phyloP scores from a whole-genome alignment of 2,888 invertebrate genomes.

The Alviniconcha strummeri region DNA sequence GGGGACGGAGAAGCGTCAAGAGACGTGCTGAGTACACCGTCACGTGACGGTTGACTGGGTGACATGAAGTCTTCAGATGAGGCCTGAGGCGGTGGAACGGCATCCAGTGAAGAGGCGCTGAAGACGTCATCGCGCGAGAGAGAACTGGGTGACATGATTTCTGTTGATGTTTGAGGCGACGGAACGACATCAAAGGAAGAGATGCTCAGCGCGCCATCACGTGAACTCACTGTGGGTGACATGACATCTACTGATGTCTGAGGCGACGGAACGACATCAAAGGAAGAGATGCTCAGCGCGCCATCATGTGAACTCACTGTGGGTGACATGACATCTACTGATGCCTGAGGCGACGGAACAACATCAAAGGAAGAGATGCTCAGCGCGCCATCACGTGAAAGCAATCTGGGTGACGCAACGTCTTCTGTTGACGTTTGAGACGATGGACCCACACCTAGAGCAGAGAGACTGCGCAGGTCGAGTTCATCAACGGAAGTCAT shows the following conservation, averaged over 20 bases:
- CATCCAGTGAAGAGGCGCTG: conserved; percentile 16
- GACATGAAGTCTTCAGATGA: not conserved
- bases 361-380: conserved; percentile 22
- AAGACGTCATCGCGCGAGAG: conserved; percentile 7
- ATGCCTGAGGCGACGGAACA: not conserved
- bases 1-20: not conserved
- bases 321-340: not conserved
- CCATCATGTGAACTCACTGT: not conserved
- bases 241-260: not conserved
- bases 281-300: not conserved
- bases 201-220: conserved; percentile 21
- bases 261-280: not conserved
- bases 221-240: not conserved
- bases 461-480: not conserved
- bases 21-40: not conserved
- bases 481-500: conserved; percentile 18
- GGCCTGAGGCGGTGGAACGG: not conserved
- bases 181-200: conserved; percentile 17
- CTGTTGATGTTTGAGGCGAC: not conserved
- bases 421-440: conserved; percentile 4
- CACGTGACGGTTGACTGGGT: no score
- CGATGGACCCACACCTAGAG: not conserved
- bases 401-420: not conserved
- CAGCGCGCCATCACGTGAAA: conserved; percentile 11
- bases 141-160: not conserved